Base-by-base conservation (phyloP, 2,113 vertebrate genomes). In the Ifrita kowaldi region DNA sequence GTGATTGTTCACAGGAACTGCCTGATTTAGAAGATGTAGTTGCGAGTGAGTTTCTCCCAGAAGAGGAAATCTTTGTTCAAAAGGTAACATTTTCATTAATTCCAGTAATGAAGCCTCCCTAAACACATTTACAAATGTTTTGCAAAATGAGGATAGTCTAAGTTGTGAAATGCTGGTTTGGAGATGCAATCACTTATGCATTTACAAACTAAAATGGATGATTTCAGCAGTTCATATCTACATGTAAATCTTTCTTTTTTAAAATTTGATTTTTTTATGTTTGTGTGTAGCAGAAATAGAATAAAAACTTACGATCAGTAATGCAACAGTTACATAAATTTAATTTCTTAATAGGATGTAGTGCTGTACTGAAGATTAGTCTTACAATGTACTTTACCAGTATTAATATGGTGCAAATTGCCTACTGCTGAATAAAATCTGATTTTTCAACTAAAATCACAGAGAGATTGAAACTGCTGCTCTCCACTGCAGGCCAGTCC, bases 21-120 rank as follows among this genome's bases (percentile, higher is more conserved):
- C 99, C 99, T 7, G 99, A 99, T 96, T 97, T 99, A 93, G 99
- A 99, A 90, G 99, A 99, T 18, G 47, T 96, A 30, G 97, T 98
- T 46, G 16, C 82, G 13, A 73, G 62, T 7, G 80, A 95, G 6
- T 46, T 53, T 28, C 9, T 50, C 32, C 23, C 32, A 9, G 74
- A 55, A 69, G 96, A 95, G 12, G 75, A 96, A 19, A 22, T 71
- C 14, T 86, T 97, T 46, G 84, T 76, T 85, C 91, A 81, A 57
- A 87, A 98, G 95, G 97, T 97, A 92, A 69, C 35, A 46, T 52
- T 79, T 44, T 13, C 21, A 32, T 22, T 83, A 39, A 59, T 77
- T 82, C 14, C 46, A 52, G 10, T 14, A 33, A 9, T 28, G 13
- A 60, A 79, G 15, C 27, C 78, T 70, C 46, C 32, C 49, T 67